phyloP scores from a whole-genome alignment of 2,888 invertebrate species.

The Tanypteryx hageni region DNA sequence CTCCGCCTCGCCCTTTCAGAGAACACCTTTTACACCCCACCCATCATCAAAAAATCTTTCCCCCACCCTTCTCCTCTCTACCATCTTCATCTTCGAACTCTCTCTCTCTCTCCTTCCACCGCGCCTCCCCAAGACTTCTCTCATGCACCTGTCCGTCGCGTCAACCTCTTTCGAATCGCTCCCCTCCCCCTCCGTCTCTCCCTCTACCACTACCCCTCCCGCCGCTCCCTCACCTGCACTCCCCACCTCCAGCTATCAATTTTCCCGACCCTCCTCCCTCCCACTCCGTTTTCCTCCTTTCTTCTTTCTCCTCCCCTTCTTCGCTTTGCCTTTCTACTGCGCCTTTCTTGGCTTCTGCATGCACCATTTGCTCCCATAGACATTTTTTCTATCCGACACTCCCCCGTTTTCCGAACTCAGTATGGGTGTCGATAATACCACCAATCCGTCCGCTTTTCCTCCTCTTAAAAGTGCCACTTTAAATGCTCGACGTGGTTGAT shows the following conservation, averaged over 20 bases:
- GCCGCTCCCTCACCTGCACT: neutral
- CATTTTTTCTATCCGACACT: no score
- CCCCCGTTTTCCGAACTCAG: no score
- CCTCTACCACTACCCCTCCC: conserved; percentile 9
- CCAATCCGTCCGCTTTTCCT: no score
- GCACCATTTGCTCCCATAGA: no score
- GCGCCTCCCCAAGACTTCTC: conserved; percentile 21
- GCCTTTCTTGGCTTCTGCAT: no score
- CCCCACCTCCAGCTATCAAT: neutral
- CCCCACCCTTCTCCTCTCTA: neutral
- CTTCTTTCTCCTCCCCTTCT: no score
- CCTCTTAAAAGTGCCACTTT: no score
- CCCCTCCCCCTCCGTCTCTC: neutral
- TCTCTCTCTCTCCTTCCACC: neutral
- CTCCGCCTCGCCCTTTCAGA: neutral
- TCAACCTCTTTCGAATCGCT: conserved; percentile 11
- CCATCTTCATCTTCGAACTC: neutral
- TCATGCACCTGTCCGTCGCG: conserved; percentile 51
- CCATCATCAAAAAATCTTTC: neutral
- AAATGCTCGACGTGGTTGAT: no score
- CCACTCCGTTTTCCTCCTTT: no score
- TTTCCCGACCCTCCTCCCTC: no score
- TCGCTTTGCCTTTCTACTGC: no score
- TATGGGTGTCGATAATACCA: no score
- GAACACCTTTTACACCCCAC: neutral